These are phyloP conservation scores for Hylaea fasciaria DNA, from an alignment of 2,888 invertebrate species.

Conservation along the genomic window DNA sequence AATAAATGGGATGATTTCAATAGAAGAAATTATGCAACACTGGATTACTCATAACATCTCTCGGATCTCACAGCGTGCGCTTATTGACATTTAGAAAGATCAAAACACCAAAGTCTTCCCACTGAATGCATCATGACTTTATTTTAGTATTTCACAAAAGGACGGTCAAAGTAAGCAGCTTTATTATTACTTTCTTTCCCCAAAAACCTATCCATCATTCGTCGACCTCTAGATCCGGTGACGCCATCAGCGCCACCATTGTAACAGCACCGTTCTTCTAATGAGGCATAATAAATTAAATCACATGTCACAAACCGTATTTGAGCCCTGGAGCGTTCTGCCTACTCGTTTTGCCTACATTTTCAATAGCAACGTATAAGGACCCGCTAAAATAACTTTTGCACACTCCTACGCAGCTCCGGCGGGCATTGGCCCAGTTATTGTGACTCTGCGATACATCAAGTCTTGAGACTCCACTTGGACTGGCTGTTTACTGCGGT, in stretches of 20 bases:
- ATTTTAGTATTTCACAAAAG: too few species aligned
- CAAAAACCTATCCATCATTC: background rate
- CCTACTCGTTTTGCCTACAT: constrained; percentile 40
- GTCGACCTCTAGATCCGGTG: constrained; percentile 1
- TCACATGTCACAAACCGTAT: constrained; percentile 29
- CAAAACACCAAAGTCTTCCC: background rate
- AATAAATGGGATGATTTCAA: constrained; percentile 14
- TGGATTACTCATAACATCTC: constrained; percentile 7
- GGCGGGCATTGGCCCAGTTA: constrained; percentile 58
- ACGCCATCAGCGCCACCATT: constrained; percentile 12
- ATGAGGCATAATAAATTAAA: constrained; percentile 20
- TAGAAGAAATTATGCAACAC: constrained; percentile 14
- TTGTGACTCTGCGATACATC: constrained; percentile 50
- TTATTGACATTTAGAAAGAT: constrained; percentile 15
- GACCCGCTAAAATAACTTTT: constrained; percentile 45
- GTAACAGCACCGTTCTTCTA: constrained; percentile 14
- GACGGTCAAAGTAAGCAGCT: too few species aligned
- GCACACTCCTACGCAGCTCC: constrained; percentile 42
- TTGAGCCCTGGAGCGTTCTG: constrained; percentile 32
- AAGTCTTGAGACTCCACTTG: constrained; percentile 38
- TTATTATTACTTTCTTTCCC: background rate
- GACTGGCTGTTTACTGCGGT: constrained; percentile 31
- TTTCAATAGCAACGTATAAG: constrained; percentile 40
- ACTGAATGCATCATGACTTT: too few species aligned
- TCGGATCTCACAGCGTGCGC: background rate